Percentiles rank a stretch among this genome's conserved stretches.
phyloP scores from a whole-genome alignment of 2,797 vertebrate genomes.

The Dryobates pubescens region DNA sequence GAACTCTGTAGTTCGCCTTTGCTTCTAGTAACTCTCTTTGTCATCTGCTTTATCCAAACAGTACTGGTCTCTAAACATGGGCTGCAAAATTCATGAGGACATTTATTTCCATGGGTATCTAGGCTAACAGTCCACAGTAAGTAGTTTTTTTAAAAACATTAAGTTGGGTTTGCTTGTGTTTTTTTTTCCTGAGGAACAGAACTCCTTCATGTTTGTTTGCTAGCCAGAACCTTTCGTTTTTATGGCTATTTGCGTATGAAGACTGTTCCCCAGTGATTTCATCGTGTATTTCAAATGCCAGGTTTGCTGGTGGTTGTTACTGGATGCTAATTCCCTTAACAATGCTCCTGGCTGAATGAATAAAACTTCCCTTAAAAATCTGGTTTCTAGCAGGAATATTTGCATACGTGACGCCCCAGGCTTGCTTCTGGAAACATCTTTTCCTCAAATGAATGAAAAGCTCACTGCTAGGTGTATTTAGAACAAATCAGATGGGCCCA shows the following conservation, averaged over 20 bases:
- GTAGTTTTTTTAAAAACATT: not conserved
- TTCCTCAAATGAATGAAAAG: not conserved
- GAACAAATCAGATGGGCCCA: not conserved
- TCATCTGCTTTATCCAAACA: not conserved
- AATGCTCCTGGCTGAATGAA: not conserved
- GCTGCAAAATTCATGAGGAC: not conserved
- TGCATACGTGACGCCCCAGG: not conserved
- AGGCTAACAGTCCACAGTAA: not conserved
- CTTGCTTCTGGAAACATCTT: not conserved
- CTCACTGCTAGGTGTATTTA: not conserved
- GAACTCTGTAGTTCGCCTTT: not conserved
- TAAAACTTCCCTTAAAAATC: not conserved
- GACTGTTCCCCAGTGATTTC: conserved; percentile 16
- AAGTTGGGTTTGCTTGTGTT: not conserved
- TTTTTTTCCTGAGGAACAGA: not conserved
- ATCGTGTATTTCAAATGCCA: not conserved
- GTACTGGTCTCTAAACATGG: not conserved
- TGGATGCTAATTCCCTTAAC: not conserved
- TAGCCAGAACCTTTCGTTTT: conserved; percentile 1
- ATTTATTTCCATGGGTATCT: not conserved
- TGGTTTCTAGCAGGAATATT: not conserved
- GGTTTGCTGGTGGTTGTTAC: not conserved
- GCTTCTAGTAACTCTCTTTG: not conserved
- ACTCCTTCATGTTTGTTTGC: not conserved
- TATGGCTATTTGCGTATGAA: not conserved